Evolutionary conservation across 2,888 invertebrate species (phyloP), one percentile per base, ranked within the genome.

Genomic region (Diarsia mendica): DNA sequence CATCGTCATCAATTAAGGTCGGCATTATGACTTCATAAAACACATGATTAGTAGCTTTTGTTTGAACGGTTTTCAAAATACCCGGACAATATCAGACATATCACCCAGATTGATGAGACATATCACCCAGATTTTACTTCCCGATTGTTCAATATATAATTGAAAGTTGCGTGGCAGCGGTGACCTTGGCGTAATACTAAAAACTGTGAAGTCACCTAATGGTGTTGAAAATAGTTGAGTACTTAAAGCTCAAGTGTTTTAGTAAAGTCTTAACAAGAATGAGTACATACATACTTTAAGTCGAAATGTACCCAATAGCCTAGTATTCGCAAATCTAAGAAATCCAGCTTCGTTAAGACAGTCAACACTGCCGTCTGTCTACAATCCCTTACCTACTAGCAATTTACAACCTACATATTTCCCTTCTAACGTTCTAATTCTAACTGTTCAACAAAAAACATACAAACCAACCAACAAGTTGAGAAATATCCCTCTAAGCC

Each of bases 401-500:
- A 60, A 33, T 13, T 48, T 23, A 51, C 9, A 23, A n/a, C 48
- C 64, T 9, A 67, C 49, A 39, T 18, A 67, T 75, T 83, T 80
- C 67, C 63, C 51, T 67, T 72, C 61, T 63, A 58, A 73, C 49
- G 44, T 78, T 80, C 64, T 67, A 72, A 79, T 61, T 70, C 48
- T 20, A n/a, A 44, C 44, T 23, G 23, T 44, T 44, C 10, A 65
- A 70, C 68, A 75, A 81, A 80, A 80, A 78, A 76, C 28, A 75
- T 64, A 64, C 49, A 75, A 68, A 66, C 70, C 74, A 72, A 51
- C 10, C 44, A 58, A 67, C 33, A 64, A 70, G 66, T 80, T 87
- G 63, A 65, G 72, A 74, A 79, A 75, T 77, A 73, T 82, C 33
- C 53, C 11, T 68, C 53, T 61, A 73, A 87, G 73, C 77, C 63